A percentile compares a stretch with the other conserved stretches of the same genome.
phyloP scores from a whole-genome alignment of 2,888 invertebrate genomes.

The Aradus depressus region DNA sequence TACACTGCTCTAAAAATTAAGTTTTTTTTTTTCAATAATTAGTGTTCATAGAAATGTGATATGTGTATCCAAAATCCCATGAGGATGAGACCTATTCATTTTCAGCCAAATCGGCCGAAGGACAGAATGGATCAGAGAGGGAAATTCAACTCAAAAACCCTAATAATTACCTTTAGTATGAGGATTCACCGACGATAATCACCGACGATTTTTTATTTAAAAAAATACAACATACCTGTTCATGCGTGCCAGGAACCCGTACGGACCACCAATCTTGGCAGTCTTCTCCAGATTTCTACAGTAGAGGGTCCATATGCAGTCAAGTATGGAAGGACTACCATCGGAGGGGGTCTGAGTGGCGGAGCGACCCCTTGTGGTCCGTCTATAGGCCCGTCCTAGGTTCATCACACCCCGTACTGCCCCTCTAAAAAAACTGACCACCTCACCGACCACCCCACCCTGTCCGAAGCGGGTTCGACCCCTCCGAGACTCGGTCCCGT shows the following conservation, averaged over 20 bases:
- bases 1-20: too few relatives aligned
- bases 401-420: constrained; percentile 46
- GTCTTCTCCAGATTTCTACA: constrained; percentile 46
- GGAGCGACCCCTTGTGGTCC: constrained; percentile 38
- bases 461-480: constrained; percentile 33
- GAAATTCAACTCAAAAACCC: too few relatives aligned
- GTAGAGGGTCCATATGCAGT: constrained; percentile 49
- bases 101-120: too few relatives aligned
- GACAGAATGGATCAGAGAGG: too few relatives aligned
- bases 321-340: constrained; percentile 39
- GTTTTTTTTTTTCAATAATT: too few relatives aligned
- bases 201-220: too few relatives aligned
- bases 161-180: too few relatives aligned
- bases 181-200: too few relatives aligned
- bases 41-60: too few relatives aligned
- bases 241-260: constrained; percentile 47
- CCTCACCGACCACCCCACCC: constrained; percentile 39
- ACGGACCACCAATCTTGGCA: constrained; percentile 42
- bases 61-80: too few relatives aligned
- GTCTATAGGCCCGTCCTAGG: constrained; percentile 46
- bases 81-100: too few relatives aligned
- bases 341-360: constrained; percentile 12
- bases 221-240: constrained; percentile 41
- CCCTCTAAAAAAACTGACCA: constrained; percentile 43
- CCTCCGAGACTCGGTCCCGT: constrained; percentile 35